phyloP scores from a whole-genome alignment of 2,113 vertebrate genomes.

The Dromas ardeola region DNA sequence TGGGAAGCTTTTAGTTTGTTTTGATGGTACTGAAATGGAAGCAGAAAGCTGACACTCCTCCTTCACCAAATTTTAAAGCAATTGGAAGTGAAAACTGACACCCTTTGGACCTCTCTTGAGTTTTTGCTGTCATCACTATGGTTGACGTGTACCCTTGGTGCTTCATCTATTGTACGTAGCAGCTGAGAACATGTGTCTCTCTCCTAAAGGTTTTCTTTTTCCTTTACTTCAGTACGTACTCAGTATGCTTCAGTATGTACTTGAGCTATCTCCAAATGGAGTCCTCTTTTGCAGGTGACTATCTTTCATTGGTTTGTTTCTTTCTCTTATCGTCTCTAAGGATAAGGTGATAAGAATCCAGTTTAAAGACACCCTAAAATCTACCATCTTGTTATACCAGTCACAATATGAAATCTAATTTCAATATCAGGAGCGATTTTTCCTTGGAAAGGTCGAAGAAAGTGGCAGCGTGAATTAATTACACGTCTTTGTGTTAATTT shows the following conservation, averaged over 20 bases:
- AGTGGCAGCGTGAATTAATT: neutral
- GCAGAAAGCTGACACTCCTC: neutral
- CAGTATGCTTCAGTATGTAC: too few relatives aligned
- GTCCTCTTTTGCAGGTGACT: neutral
- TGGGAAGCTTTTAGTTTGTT: neutral
- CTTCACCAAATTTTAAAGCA: neutral
- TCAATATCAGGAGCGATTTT: neutral
- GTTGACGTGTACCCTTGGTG: neutral
- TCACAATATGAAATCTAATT: neutral
- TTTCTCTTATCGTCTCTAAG: neutral
- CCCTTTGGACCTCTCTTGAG: neutral
- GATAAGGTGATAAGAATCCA: neutral
- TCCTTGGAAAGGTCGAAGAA: neutral
- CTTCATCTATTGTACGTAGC: neutral
- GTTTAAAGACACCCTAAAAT: neutral
- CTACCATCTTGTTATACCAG: neutral
- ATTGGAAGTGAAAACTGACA: neutral
- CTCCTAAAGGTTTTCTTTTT: neutral
- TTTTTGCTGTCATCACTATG: neutral
- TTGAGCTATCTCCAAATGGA: neutral
- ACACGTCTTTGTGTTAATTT: neutral
- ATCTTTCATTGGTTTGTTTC: neutral
- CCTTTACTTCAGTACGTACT: neutral
- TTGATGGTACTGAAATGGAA: neutral
- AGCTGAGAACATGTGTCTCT: neutral